Evolutionary conservation across 2,888 invertebrate species (phyloP), one percentile per base, ranked within the genome.

Genomic region (Euplexia lucipara): DNA sequence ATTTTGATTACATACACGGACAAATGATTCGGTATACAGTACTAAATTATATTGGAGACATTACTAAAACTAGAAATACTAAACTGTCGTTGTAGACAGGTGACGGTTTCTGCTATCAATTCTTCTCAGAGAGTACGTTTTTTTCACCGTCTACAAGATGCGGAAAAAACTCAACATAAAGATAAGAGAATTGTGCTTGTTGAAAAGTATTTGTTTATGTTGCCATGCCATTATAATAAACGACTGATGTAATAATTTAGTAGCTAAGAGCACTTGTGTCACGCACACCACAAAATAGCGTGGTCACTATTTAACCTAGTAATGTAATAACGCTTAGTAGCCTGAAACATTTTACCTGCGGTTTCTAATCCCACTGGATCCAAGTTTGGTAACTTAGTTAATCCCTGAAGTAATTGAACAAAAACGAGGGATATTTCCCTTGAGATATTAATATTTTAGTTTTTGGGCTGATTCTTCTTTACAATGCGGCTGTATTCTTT

Each of bases 351-450:
- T 70, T 47, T 65, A 71, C 70, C 72, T 71, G 66, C 54, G 51
- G 59, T 45, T 54, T 35, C 18, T 20, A 54, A 49, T 56, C 71
- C 66, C 72, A 45, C 16, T 42, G 66, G 71, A 71, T 10, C 37
- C 9, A 51, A 72, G 34, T 60, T 71, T 52, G 59, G 20, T 47
- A 72, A 72, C 59, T 34, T 56, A 60, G 66, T 59, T 71, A 72
- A 72, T 52, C 32, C 59, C 66, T 42, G n/a, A 72, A 66, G 59
- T 71, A 59, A 72, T 60, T 72, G 66, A 47, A 66, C 66, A 56
- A 72, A 71, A 67, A 59, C 49, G 26, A 56, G 59, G 54, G 49
- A 54, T 65, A 71, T 66, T 66, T 60, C 71, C 59, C 72, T 6
- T 8, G 41, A 72, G 70, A 59, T 49, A 26, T 71, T 39, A 64